phyloP scores from a whole-genome alignment of 1,140 invertebrate species.

The Macrotrachela quadricornifera region DNA sequence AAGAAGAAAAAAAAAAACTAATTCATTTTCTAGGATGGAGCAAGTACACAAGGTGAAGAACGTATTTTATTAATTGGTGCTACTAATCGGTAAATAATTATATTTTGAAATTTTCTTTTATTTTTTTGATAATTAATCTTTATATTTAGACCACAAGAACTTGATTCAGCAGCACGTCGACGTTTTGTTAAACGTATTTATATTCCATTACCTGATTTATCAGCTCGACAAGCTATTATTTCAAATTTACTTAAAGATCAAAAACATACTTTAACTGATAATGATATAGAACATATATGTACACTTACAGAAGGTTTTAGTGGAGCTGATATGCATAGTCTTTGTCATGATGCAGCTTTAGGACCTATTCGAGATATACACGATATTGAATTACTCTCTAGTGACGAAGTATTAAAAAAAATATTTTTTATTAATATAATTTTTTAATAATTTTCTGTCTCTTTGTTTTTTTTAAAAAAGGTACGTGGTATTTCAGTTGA shows the following conservation, averaged over 20 bases:
- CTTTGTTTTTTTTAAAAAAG: too few relatives aligned
- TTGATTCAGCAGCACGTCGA: slow-evolving; percentile 67
- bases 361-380: slow-evolving; percentile 50
- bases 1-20: too few relatives aligned
- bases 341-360: slow-evolving; percentile 73
- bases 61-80: slow-evolving; percentile 83
- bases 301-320: slow-evolving; percentile 3
- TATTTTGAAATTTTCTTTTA: too few relatives aligned
- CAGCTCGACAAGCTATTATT: slow-evolving; percentile 38
- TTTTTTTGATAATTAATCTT: background rate
- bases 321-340: slow-evolving; percentile 70
- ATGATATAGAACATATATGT: slow-evolving; percentile 2
- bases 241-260: slow-evolving; percentile 5
- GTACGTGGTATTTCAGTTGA: too few relatives aligned
- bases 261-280: background rate
- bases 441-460: too few relatives aligned
- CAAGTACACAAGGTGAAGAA: slow-evolving; percentile 43
- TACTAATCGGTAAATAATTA: slow-evolving; percentile 51
- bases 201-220: slow-evolving; percentile 60
- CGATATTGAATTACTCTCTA: slow-evolving; percentile 40
- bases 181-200: slow-evolving; percentile 84
- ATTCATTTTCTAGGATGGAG: slow-evolving; percentile 25
- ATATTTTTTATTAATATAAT: too few relatives aligned
- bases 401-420: too few relatives aligned
- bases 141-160: slow-evolving; percentile 45